Percentiles rank a stretch among this genome's conserved stretches.
Conservation (phyloP, 2,888 invertebrate species). For the Malacosoma neustria region DNA sequence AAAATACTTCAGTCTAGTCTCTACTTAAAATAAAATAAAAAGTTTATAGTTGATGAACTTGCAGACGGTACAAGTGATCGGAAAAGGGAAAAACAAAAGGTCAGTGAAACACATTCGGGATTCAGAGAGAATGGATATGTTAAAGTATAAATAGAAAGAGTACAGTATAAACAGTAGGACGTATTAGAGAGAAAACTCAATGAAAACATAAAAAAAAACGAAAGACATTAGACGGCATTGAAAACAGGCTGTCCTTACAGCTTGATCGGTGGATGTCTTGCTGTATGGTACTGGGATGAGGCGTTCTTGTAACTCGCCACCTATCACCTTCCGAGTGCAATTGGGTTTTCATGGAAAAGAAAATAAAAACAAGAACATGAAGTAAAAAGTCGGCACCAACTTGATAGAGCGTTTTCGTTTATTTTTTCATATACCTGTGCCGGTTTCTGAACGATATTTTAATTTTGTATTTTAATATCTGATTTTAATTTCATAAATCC, state of each 20-base stretch:
- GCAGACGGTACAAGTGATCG: too few species aligned
- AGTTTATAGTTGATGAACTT: too few species aligned
- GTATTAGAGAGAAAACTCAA: constrained; percentile 28
- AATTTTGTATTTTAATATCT: constrained; percentile 3
- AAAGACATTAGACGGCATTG: constrained; percentile 49
- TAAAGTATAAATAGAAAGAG: constrained; percentile 56
- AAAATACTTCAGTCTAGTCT: not conserved
- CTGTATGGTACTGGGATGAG: constrained; percentile 99
- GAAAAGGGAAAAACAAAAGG: constrained; percentile 35
- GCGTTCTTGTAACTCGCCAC: constrained; percentile 99
- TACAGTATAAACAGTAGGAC: constrained; percentile 56
- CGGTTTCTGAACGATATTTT: constrained; percentile 25
- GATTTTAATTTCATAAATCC: not conserved
- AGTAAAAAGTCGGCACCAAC: constrained; percentile 56
- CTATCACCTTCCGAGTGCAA: constrained; percentile 99
- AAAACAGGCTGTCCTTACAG: constrained; percentile 83
- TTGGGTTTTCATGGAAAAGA: constrained; percentile 86
- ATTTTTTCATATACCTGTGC: constrained; percentile 19
- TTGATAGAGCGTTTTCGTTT: constrained; percentile 18
- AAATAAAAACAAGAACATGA: constrained; percentile 74
- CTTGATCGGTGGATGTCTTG: constrained; percentile 99
- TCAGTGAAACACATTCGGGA: constrained; percentile 42
- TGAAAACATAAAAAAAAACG: constrained; percentile 44
- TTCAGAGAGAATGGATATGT: constrained; percentile 35
- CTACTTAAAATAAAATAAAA: too few species aligned